Conservation (phyloP, 1,140 invertebrate genomes). For the Maniola jurtina region DNA sequence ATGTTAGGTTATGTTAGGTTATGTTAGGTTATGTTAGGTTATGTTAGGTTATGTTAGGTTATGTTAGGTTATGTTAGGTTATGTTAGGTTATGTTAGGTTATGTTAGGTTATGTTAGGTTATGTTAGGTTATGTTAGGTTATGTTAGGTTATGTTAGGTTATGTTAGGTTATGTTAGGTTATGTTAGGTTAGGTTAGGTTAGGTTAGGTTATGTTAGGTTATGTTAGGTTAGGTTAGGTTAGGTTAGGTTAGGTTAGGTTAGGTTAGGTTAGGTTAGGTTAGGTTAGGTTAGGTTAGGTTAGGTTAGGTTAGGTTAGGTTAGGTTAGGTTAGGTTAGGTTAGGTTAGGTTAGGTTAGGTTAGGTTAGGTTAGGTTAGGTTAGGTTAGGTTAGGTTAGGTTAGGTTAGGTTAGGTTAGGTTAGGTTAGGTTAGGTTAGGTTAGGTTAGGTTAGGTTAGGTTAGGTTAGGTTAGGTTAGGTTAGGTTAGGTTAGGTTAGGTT, state of each 20-base stretch:
- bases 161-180: too few relatives aligned
- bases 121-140: too few relatives aligned
- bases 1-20: too few relatives aligned
- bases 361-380: constrained; percentile 14
- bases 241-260: constrained; percentile 18
- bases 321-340: constrained; percentile 12
- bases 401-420: constrained; percentile 14
- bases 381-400: constrained; percentile 14
- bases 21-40: too few relatives aligned
- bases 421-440: constrained; percentile 14
- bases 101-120: too few relatives aligned
- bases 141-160: too few relatives aligned
- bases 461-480: constrained; percentile 14
- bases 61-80: too few relatives aligned
- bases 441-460: constrained; percentile 14
- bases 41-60: too few relatives aligned
- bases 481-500: constrained; percentile 14
- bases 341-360: constrained; percentile 14
- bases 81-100: too few relatives aligned
- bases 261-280: constrained; percentile 17
- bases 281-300: constrained; percentile 14
- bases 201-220: too few relatives aligned
- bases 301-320: constrained; percentile 14
- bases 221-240: too few relatives aligned
- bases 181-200: too few relatives aligned